Evolutionary conservation across 2,888 invertebrate species (phyloP), one percentile per base, ranked within the genome.

Genomic region (Alentia gelatinosa): DNA sequence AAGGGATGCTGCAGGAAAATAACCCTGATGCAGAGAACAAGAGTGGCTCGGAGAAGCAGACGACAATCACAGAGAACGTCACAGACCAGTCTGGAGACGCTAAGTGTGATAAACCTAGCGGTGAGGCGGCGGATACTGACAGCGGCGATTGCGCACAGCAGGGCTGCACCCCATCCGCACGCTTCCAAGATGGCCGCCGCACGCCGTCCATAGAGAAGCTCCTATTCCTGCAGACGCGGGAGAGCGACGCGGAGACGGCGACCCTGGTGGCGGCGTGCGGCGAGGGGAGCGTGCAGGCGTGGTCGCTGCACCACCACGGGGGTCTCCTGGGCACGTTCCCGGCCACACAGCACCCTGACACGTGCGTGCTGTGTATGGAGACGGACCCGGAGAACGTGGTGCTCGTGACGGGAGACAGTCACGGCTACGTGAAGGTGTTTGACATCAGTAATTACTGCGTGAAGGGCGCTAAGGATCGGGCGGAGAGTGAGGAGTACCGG

Each of bases 251-350:
- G 47, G 95, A 96, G 7, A 96, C 97, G 63, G 98, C 98, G 15
- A 97, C 97, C 0, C 96, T 98, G 19, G 95, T 98, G 89, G 97
- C 98, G 0, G 97, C 98, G 0, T 96, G 98, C 92, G 98, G 98
- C 94, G 98, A 97, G 93, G 98, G 98, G 0, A 96, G 97, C 91
- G 96, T 96, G 12, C 26, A 75, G 90, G 90, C 90, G 15, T 98
- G 98, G 98, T 98, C 98, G 30, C 97, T 98, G 95, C 98, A 98
- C 95, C 97, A 97, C 63, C 97, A 97, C 19, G 98, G 98, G 19
- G 98, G 98, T 9, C 97, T 97, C 95, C 96, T 98, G 91, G 97
- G 97, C 47, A 97, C 97, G 39, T 98, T 98, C 96, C 97, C 96
- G 74, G 97, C 97, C 3, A 97, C 97, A 68, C 98, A 98, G 95